phyloP scores from a whole-genome alignment of 2,113 vertebrate genomes.

The Syrrhaptes paradoxus region DNA sequence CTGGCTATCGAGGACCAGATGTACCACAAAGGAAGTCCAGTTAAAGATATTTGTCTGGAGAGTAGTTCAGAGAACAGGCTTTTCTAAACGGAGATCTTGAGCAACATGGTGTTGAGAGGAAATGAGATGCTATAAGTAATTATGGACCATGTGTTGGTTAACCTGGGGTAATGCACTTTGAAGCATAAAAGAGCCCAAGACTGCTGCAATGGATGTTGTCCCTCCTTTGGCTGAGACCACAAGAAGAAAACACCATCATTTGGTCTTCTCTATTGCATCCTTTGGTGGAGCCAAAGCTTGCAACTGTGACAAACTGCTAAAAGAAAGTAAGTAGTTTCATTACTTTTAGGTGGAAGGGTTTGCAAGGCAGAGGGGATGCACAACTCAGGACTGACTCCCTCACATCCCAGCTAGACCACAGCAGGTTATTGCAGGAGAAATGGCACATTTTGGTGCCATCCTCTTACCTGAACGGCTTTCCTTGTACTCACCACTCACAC shows the following conservation, averaged over 20 bases:
- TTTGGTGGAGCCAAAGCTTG: background rate
- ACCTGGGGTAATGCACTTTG: background rate
- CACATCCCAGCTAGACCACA: background rate
- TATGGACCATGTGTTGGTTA: background rate
- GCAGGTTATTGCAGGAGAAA: background rate
- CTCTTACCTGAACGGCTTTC: background rate
- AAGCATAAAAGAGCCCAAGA: background rate
- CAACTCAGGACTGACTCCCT: background rate
- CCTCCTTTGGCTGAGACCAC: background rate
- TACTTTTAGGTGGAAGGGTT: background rate
- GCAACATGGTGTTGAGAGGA: background rate
- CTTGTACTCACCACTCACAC: background rate
- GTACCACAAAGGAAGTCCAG: background rate
- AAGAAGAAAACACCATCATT: background rate
- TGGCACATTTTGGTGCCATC: fast-evolving
- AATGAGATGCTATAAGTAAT: background rate
- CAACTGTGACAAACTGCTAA: background rate
- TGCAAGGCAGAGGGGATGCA: background rate
- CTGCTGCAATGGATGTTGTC: background rate
- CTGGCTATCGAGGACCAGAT: background rate
- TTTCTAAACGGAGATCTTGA: background rate
- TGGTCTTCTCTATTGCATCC: background rate
- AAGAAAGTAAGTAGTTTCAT: background rate
- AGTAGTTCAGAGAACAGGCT: background rate
- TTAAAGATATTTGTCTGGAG: background rate